Percentiles rank a stretch among this genome's conserved stretches.
Evolutionary conservation across 2,113 vertebrate species (phyloP).

Genomic region (Lepus timidus): DNA sequence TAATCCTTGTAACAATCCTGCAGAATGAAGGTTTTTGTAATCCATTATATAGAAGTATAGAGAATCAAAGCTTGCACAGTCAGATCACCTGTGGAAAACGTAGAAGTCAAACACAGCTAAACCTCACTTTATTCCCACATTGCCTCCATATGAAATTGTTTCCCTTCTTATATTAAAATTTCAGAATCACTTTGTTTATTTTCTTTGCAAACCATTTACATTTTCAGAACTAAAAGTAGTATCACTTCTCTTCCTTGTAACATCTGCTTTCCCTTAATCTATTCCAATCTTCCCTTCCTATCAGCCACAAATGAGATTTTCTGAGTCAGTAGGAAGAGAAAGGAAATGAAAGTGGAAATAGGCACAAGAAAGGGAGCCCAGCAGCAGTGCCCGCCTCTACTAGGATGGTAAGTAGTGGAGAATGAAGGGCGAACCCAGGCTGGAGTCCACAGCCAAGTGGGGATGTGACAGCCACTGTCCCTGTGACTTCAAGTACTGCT

Average conservation of each 20-base stretch:
- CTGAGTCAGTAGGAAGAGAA: not conserved
- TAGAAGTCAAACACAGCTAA: not conserved
- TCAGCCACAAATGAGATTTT: not conserved
- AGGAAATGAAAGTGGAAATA: not conserved
- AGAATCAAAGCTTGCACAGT: not conserved
- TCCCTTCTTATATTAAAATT: not conserved
- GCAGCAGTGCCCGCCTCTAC: not conserved
- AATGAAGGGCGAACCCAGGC: not conserved
- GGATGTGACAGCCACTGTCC: not conserved
- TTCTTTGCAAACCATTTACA: not conserved
- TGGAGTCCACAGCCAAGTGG: not conserved
- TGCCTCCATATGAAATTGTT: not conserved
- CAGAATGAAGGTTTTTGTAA: slow-evolving; percentile 6
- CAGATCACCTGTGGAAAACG: not conserved
- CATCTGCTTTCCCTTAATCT: slow-evolving; percentile 33
- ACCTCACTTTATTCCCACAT: slow-evolving; percentile 20
- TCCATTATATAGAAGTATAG: not conserved
- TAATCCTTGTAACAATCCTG: not conserved
- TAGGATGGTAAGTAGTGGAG: not conserved
- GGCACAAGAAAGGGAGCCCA: not conserved
- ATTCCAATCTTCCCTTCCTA: slow-evolving; percentile 2
- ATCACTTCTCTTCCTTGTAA: not conserved
- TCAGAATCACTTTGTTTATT: slow-evolving; percentile 21
- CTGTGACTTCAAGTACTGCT: not conserved
- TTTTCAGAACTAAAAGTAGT: slow-evolving; percentile 7